A percentile compares a stretch with the other conserved stretches of the same genome.
Conservation (phyloP, 1,140 invertebrate species). For the Drosophila tsacasi region DNA sequence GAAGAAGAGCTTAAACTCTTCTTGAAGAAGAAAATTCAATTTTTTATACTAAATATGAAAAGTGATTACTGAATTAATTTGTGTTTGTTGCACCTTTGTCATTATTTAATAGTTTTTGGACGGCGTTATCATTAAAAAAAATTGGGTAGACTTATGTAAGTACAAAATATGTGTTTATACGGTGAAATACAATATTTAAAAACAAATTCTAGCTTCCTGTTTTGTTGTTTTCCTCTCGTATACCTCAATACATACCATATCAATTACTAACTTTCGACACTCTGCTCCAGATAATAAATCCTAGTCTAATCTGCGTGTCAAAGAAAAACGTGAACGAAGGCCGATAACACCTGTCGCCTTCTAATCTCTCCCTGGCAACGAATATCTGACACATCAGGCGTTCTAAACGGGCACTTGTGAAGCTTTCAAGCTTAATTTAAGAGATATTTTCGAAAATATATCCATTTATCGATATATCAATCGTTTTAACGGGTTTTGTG, state of each 20-base stretch:
- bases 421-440: conserved; percentile 3
- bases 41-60: neutral
- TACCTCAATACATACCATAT: neutral
- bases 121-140: neutral
- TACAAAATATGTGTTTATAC: too few species aligned
- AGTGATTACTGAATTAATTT: neutral
- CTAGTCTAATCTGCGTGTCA: conserved; percentile 19
- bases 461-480: neutral
- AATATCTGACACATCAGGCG: neutral
- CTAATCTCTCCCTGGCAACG: conserved; percentile 43
- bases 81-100: neutral
- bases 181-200: neutral
- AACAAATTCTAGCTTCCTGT: neutral
- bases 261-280: conserved; percentile 12
- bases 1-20: neutral
- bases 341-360: conserved; percentile 30
- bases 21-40: too few species aligned
- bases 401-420: conserved; percentile 15
- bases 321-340: conserved; percentile 38
- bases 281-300: conserved; percentile 19
- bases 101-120: neutral
- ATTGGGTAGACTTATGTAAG: too few species aligned
- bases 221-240: neutral
- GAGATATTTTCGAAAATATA: neutral
- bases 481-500: neutral